A percentile compares a stretch with the other conserved stretches of the same genome.
These are phyloP conservation scores for Brachionus manjavacas DNA, from an alignment of 1,140 invertebrate genomes.

Conservation along the genomic window DNA sequence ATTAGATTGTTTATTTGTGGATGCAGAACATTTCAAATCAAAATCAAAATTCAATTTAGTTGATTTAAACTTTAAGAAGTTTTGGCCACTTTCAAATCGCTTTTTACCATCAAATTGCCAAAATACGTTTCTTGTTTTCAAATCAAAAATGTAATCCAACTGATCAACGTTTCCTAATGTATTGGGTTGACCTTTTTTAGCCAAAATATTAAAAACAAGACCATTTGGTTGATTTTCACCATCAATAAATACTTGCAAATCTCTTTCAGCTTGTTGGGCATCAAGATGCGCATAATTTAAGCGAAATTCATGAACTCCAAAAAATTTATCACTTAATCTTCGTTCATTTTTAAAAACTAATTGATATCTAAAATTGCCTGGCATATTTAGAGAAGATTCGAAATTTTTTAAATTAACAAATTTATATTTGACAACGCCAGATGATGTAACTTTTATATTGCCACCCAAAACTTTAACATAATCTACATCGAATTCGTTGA, in stretches of 20 bases:
- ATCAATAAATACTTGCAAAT: neutral
- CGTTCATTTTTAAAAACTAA: neutral
- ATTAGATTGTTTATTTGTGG: neutral
- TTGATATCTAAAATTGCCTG: neutral
- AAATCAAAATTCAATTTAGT: neutral
- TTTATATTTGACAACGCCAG: neutral
- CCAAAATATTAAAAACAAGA: neutral
- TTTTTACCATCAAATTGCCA: neutral
- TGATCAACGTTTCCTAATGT: neutral
- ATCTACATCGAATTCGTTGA: conserved; percentile 30
- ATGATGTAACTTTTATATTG: neutral
- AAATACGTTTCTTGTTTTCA: neutral
- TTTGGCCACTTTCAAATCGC: neutral
- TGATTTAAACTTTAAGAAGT: neutral
- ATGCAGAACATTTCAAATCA: neutral
- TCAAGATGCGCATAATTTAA: conserved; percentile 28
- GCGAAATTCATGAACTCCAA: conserved; percentile 1
- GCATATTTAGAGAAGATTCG: neutral
- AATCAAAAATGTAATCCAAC: neutral
- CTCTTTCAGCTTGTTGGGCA: neutral
- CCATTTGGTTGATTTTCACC: conserved; percentile 3
- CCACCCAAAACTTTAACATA: conserved; percentile 3
- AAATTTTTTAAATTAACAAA: conserved; percentile 27
- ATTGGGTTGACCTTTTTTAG: conserved; percentile 24
- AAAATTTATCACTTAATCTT: neutral